phyloP scores from a whole-genome alignment of 2,888 invertebrate species.

The Dicyrtoma fusca region DNA sequence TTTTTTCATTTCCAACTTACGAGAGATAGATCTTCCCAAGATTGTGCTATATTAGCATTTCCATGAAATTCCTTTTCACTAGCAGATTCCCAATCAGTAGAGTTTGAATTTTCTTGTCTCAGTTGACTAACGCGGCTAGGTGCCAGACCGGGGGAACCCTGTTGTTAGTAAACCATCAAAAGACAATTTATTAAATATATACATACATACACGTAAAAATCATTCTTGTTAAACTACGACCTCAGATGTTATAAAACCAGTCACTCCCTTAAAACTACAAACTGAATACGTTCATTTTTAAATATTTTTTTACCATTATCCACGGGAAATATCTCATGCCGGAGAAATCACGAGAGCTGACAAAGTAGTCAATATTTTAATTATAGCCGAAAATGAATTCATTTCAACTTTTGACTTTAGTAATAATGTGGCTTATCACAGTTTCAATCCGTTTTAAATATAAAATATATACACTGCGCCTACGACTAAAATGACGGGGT shows the following conservation, averaged over 20 bases:
- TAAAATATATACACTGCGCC: too few relatives aligned
- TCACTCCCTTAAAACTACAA: too few relatives aligned
- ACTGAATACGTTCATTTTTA: neutral
- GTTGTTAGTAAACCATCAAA: neutral
- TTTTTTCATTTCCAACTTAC: constrained; percentile 61
- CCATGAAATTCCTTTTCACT: constrained; percentile 90
- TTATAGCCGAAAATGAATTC: too few relatives aligned
- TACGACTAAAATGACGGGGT: too few relatives aligned
- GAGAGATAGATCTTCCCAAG: constrained; percentile 87
- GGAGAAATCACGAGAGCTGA: neutral
- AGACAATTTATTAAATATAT: constrained; percentile 12
- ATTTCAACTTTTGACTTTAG: too few relatives aligned
- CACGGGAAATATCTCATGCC: neutral
- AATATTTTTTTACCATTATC: neutral
- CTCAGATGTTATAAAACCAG: too few relatives aligned
- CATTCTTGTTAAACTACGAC: too few relatives aligned
- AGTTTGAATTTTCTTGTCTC: constrained; percentile 69
- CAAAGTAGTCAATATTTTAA: too few relatives aligned
- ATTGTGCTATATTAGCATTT: constrained; percentile 92
- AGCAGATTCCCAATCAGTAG: constrained; percentile 72
- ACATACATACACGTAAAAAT: too few relatives aligned
- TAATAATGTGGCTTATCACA: too few relatives aligned
- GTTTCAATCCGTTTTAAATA: too few relatives aligned
- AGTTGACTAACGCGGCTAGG: constrained; percentile 86
- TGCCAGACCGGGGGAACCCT: constrained; percentile 65